Conservation (phyloP, 1,140 invertebrate species). For the Drosophila gunungcola region DNA sequence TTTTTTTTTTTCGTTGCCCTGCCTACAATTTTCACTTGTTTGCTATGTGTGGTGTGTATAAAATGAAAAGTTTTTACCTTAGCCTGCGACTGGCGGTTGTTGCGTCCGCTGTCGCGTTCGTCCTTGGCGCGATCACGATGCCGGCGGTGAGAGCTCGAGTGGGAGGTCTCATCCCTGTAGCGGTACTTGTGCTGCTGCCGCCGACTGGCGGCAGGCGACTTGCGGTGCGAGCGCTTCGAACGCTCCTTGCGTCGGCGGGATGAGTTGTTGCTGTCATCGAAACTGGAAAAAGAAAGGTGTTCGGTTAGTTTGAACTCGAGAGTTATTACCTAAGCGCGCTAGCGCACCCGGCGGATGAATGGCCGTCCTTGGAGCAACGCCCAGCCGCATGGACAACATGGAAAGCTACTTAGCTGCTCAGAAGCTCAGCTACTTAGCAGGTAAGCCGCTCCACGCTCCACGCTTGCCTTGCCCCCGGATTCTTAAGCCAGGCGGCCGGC, state of each 20-base stretch:
- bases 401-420: constrained; percentile 44
- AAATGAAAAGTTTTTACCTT: constrained; percentile 85
- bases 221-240: constrained; percentile 87
- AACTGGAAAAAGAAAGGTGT: constrained; percentile 83
- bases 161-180: constrained; percentile 86
- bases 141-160: constrained; percentile 78
- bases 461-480: constrained; percentile 40
- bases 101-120: constrained; percentile 80
- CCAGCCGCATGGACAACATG: constrained; percentile 66
- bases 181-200: constrained; percentile 86
- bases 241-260: constrained; percentile 87
- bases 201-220: constrained; percentile 86
- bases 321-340: constrained; percentile 33
- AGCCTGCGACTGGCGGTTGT: constrained; percentile 80
- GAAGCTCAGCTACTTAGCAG: constrained; percentile 59
- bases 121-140: constrained; percentile 82
- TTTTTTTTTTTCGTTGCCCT: constrained; percentile 56
- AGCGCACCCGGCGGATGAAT: constrained; percentile 56
- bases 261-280: constrained; percentile 87
- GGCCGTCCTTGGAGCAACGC: constrained; percentile 78
- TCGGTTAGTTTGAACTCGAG: constrained; percentile 30
- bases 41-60: constrained; percentile 55
- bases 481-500: constrained; percentile 53
- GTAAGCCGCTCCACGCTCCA: constrained; percentile 58
- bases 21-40: constrained; percentile 59